Conservation (phyloP, 2,888 invertebrate species). For the Ichneumoninae sp. region DNA sequence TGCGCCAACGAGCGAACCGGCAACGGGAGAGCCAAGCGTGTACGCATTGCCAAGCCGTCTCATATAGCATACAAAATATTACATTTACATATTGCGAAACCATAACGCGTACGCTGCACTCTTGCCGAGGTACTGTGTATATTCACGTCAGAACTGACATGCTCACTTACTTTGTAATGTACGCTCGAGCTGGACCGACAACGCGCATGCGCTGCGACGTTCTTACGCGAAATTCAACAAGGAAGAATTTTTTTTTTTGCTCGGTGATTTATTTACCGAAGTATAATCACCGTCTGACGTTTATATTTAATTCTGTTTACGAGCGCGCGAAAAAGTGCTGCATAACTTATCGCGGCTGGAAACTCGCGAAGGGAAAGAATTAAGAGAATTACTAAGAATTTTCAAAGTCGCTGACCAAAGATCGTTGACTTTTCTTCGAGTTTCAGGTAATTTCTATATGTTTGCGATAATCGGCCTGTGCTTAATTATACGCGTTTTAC, state of each 20-base stretch:
- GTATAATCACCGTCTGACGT: neutral
- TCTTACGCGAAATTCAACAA: neutral
- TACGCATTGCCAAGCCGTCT: conserved; percentile 62
- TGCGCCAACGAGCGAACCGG: conserved; percentile 20
- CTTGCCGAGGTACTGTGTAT: conserved; percentile 13
- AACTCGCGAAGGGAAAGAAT: too few species aligned
- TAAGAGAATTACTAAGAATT: too few species aligned
- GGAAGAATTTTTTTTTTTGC: neutral
- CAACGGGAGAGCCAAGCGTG: conserved; percentile 29
- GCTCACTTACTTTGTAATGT: conserved; percentile 16
- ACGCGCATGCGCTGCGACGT: neutral
- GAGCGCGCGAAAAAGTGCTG: too few species aligned
- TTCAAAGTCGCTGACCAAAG: too few species aligned
- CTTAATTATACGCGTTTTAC: neutral
- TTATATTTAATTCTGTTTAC: neutral
- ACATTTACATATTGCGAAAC: conserved; percentile 72
- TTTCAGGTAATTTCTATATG: too few species aligned
- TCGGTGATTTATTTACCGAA: neutral
- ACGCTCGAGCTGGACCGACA: neutral
- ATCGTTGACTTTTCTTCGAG: too few species aligned
- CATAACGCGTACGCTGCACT: conserved; percentile 19
- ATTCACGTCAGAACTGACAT: neutral
- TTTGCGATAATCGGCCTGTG: neutral
- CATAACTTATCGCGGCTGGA: too few species aligned
- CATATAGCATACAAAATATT: conserved; percentile 77